Evolutionary conservation across 2,888 invertebrate species (phyloP), one percentile per base, ranked within the genome.

Genomic region (Ecliptopera silaceata): DNA sequence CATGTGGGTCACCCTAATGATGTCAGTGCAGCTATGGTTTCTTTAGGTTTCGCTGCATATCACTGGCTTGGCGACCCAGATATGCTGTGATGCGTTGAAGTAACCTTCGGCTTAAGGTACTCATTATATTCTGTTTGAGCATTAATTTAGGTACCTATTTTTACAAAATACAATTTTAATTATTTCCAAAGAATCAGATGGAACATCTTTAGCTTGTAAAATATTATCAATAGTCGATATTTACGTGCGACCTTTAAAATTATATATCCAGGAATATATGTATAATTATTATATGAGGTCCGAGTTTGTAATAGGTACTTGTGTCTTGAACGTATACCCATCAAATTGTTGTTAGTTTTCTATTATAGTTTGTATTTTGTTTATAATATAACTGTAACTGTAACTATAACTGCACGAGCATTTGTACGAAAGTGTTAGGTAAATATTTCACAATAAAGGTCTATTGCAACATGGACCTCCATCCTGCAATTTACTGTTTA

Each of bases 1-100:
- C 48, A 59, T 52, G 44, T 56, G 31, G 55, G 59, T 55, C 59
- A 51, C 17, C 46, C 34, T 46, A 18, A 53, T 31, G 39, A 56
- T 44, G 48, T 41, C 26, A 59, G 41, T 56, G 46, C 58, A 53
- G 57, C 61, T 82, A 81, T 70, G 80, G 81, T 74, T 82, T 83
- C 80, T 65, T 70, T 68, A 57, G 63, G 57, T 44, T 74, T 74
- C 69, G 68, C 70, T 67, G 56, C 64, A 66, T 61, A 67, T 72
- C 66, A 65, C 61, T 36, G 60, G 57, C 59, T 77, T 31, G 59
- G 57, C 59, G 78, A 75, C 81, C 81, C 70, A 80, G 71, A 72
- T 80, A 68, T 17, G 61, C 65, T 64, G 46, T 70, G 71, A 71
- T 70, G 80, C 80, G 73, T 71, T 65, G 32, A 52, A 15, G 17